A percentile compares a stretch with the other conserved stretches of the same genome.
Evolutionary conservation across 2,113 vertebrate genomes (phyloP).

Genomic region (Leiothrix lutea): DNA sequence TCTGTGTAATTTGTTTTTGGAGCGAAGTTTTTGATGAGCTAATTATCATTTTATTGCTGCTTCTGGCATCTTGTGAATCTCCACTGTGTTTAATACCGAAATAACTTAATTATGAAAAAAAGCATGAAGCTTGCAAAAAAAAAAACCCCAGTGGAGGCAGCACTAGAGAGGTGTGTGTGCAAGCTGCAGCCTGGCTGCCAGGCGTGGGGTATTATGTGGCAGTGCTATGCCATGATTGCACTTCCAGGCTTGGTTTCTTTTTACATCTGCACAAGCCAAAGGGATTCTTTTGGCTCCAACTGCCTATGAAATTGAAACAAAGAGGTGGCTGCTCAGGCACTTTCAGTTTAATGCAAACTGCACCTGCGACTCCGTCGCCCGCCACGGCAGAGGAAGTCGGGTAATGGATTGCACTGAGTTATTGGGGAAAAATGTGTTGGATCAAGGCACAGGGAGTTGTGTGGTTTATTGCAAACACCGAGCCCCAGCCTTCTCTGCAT

Average conservation of each 20-base stretch:
- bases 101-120: slow-evolving; percentile 66
- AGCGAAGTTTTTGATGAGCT: slow-evolving; percentile 71
- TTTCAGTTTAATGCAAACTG: background rate
- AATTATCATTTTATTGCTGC: slow-evolving; percentile 74
- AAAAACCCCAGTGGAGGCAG: background rate
- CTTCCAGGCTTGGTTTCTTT: slow-evolving; percentile 4
- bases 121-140: background rate
- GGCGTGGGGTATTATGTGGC: background rate
- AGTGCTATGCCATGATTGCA: background rate
- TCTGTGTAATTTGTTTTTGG: slow-evolving; percentile 67
- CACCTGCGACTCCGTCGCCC: background rate
- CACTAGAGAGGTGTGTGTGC: background rate
- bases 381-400: background rate
- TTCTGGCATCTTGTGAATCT: slow-evolving; percentile 65
- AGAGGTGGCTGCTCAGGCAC: background rate
- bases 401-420: background rate
- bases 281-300: background rate
- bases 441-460: background rate
- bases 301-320: slow-evolving; percentile 28
- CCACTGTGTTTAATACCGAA: slow-evolving; percentile 58
- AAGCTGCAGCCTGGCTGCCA: background rate
- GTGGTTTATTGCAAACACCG: background rate
- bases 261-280: background rate
- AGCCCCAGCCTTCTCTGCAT: background rate
- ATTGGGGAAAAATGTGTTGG: background rate